Base-by-base conservation (phyloP, 2,113 vertebrate species). In the Corythaeola cristata region DNA sequence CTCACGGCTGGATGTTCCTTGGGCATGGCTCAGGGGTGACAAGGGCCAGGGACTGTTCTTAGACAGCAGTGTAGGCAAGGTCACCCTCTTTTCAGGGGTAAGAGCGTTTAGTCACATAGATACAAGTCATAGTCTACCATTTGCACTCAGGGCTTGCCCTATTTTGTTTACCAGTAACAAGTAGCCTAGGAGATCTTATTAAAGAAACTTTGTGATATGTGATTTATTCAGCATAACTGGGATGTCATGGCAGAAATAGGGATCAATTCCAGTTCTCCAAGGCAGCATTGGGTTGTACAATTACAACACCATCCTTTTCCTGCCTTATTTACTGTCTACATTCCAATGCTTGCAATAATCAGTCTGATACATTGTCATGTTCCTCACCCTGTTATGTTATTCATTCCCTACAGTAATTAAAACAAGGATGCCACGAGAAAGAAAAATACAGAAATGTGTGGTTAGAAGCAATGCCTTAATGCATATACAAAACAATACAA, bases 361-460 rank as follows among this genome's bases (percentile, higher is more conserved):
- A 92, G 49, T 88, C 77, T 92, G 85, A 91, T 94, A 66, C 71
- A 91, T 85, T 88, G 78, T 74, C 32, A 73, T 85, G 94, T 96
- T 85, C 55, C 35, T 90, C 84, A 87, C 78, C n/a, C 55, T 83
- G 85, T 39, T 95, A 55, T 71, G 89, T 80, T 94, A 85, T 90
- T 90, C 71, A 69, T 94, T 93, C 67, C 90, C 19, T 3, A 66
- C 75, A 58, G 55, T 96, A 91, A 96, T 93, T 95, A 96, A 96
- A 96, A 96, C 20, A 90, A 91, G 75, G 50, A 75, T 95, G 32
- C 28, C 50, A 71, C 81, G 79, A 84, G 73, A 90, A 89, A 92
- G 93, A 88, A 94, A 96, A 91, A 88, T 77, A 96, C 68, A 67
- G 79, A 86, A 86, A 80, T 37, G 5, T 68, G 58, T 93, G 35